Evolutionary conservation across 2,113 vertebrate species (phyloP), one percentile per base, ranked within the genome.

Genomic region (Fregetta grallaria): DNA sequence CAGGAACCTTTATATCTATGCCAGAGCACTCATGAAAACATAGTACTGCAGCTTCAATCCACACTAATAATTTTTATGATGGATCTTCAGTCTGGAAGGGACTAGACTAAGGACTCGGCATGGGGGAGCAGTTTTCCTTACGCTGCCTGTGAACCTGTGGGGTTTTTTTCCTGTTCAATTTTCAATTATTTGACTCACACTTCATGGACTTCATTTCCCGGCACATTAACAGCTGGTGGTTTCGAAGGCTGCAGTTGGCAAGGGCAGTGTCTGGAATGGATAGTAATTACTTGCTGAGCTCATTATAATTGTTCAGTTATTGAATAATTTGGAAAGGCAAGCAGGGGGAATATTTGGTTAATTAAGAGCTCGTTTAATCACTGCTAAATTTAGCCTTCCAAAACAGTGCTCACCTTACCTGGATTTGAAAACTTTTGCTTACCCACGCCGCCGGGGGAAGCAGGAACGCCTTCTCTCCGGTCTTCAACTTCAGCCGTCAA

Each of bases 271-370:
- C 62, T 75, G 73, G 58, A 63, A 49, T 61, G 42, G 76, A 15
- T 16, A 59, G 53, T 23, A 87, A 96, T 96, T 96, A 93, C 90
- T 61, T 11, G 49, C 87, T 93, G 73, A 88, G 92, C 71, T 82
- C 40, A 3, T 94, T 90, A 32, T 79, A 94, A 96, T 90, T 94
- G 93, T 66, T 91, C 78, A 45, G 74, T 91, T 96, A 95, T 88
- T 91, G 70, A 95, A 61, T 77, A 74, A 95, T 92, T 79, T 82
- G 66, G 62, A 79, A 86, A 92, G 53, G 77, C 34, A 72, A 82
- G 74, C 74, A 52, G 71, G 34, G 76, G 61, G 74, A 76, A 49
- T 95, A 90, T 82, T 68, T 90, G 90, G 53, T 95, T 94, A 91
- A 96, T 96, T 96, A 85, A 96, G 93, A 93, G 56, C 49, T 95